These are phyloP conservation scores for Lepus timidus DNA, from an alignment of 2,113 vertebrate species.

Conservation along the genomic window DNA sequence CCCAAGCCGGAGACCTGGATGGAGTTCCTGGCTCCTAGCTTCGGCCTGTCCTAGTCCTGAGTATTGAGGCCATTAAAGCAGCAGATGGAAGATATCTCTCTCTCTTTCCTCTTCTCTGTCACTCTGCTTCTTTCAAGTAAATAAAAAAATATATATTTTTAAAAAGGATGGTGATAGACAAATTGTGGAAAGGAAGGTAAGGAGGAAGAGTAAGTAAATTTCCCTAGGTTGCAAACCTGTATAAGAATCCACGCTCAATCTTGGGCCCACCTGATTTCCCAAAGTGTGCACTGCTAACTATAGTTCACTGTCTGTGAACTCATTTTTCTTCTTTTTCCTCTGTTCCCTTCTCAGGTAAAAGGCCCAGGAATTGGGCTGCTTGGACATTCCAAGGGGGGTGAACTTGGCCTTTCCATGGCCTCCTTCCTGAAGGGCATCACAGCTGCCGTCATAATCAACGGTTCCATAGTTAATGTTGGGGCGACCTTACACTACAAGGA, in stretches of 20 bases:
- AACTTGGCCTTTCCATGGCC: conserved; percentile 92
- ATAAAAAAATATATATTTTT: too few species aligned
- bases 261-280: not conserved
- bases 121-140: too few species aligned
- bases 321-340: not conserved
- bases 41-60: too few species aligned
- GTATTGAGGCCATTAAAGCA: too few species aligned
- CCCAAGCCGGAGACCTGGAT: too few species aligned
- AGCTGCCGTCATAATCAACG: conserved; percentile 89
- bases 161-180: not conserved
- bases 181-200: not conserved
- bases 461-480: conserved; percentile 86
- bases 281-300: not conserved
- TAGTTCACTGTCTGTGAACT: not conserved
- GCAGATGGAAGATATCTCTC: too few species aligned
- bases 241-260: not conserved
- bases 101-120: too few species aligned
- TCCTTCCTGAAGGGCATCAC: conserved; percentile 92
- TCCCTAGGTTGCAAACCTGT: not conserved
- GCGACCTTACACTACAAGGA: conserved; percentile 87
- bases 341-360: conserved; percentile 84
- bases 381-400: conserved; percentile 92
- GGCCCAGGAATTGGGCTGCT: conserved; percentile 91
- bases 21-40: too few species aligned
- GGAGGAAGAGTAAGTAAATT: not conserved